Conservation (phyloP, 1,140 invertebrate genomes). For the Tetraneura akinire region DNA sequence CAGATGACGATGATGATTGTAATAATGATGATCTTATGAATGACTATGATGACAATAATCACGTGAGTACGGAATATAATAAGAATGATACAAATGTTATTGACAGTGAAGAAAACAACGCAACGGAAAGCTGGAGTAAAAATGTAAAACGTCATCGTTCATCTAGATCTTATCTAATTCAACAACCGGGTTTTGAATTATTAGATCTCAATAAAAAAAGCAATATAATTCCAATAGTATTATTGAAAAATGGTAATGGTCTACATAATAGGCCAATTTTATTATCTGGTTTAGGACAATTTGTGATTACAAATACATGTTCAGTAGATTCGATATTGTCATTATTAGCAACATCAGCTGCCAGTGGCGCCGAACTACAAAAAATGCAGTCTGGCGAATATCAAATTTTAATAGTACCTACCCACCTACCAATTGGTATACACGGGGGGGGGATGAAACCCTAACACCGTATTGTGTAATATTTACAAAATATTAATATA, state of each 20-base stretch:
- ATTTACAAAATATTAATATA: too few species aligned
- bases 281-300: conserved; percentile 16
- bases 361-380: not conserved
- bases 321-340: conserved; percentile 19
- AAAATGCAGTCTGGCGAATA: not conserved
- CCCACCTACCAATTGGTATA: not conserved
- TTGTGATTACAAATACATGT: conserved; percentile 10
- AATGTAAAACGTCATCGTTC: not conserved
- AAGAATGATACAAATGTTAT: not conserved
- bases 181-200: conserved; percentile 6
- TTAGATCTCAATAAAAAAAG: conserved; percentile 10
- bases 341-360: conserved; percentile 13
- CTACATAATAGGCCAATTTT: conserved; percentile 5
- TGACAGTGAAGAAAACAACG: not conserved
- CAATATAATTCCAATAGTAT: not conserved
- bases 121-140: not conserved
- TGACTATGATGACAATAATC: not conserved
- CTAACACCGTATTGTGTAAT: not conserved
- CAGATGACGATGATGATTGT: not conserved
- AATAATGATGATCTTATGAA: not conserved
- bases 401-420: conserved; percentile 5
- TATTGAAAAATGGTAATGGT: conserved; percentile 19
- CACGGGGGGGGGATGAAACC: not conserved
- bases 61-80: not conserved
- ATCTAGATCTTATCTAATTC: conserved; percentile 2